Percentiles rank a stretch among this genome's conserved stretches.
phyloP scores from a whole-genome alignment of 2,888 invertebrate genomes.

The Lochmaea crataegi region DNA sequence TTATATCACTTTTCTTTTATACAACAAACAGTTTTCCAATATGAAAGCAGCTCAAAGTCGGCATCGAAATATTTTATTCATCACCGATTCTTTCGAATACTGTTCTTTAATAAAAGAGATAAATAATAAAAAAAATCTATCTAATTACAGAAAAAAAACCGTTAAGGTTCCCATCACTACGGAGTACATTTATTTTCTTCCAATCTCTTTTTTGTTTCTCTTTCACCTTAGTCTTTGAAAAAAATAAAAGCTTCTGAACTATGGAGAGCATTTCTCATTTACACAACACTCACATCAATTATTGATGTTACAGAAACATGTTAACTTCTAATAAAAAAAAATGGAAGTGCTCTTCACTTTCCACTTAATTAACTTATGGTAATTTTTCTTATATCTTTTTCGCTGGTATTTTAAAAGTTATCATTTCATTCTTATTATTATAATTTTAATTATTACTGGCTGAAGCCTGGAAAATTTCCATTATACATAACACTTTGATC shows the following conservation, averaged over 20 bases:
- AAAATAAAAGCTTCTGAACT: constrained; percentile 8
- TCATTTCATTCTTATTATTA: too few species aligned
- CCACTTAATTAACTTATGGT: too few species aligned
- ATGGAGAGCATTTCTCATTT: constrained; percentile 18
- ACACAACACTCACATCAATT: constrained; percentile 10
- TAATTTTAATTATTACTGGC: too few species aligned
- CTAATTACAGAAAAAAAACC: constrained; percentile 17
- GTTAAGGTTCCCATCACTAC: constrained; percentile 15
- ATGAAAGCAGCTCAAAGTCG: too few species aligned
- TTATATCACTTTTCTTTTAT: too few species aligned
- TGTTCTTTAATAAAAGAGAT: constrained; percentile 11
- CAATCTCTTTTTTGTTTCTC: constrained; percentile 8
- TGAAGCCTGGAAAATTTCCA: too few species aligned
- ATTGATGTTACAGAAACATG: constrained; percentile 11
- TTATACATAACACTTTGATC: too few species aligned
- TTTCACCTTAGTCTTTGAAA: constrained; percentile 12
- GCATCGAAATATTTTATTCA: not conserved
- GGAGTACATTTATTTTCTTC: constrained; percentile 16
- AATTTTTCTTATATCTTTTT: too few species aligned
- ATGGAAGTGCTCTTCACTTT: not conserved
- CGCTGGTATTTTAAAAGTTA: too few species aligned
- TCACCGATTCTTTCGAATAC: not conserved
- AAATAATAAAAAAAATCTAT: constrained; percentile 7
- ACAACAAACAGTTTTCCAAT: too few species aligned
- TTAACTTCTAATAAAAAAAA: constrained; percentile 2